phyloP scores from a whole-genome alignment of 53 echinoderm and acorn worm genomes.

The Pentamera pediparva region DNA sequence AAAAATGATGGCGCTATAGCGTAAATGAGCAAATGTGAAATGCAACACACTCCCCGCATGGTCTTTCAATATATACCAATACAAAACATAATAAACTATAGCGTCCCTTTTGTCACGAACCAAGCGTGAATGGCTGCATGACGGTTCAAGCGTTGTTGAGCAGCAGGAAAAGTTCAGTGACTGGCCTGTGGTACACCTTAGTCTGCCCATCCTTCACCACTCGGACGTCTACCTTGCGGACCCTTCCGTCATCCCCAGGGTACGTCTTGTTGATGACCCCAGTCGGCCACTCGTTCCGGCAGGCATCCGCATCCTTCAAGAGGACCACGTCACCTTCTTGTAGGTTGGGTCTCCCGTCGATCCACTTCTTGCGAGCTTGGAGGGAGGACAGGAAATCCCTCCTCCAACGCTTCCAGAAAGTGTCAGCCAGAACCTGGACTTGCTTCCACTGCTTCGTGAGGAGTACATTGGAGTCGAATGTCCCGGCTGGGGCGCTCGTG shows the following conservation, averaged over 20 bases:
- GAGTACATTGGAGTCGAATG: slow-evolving; percentile 10
- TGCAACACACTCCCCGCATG: slow-evolving; percentile 4
- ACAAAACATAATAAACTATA: background rate
- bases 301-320: slow-evolving; percentile 27
- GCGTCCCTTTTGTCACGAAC: background rate
- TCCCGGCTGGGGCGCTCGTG: background rate
- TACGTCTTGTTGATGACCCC: slow-evolving; percentile 26
- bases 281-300: slow-evolving; percentile 32
- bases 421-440: slow-evolving; percentile 41
- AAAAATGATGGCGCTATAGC: background rate
- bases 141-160: background rate
- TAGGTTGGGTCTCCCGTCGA: slow-evolving; percentile 20
- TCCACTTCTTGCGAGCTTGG: slow-evolving; percentile 23
- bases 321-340: slow-evolving; percentile 32
- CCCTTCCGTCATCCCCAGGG: slow-evolving; percentile 24
- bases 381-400: slow-evolving; percentile 2
- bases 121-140: background rate
- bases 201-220: background rate
- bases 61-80: background rate
- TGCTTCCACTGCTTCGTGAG: slow-evolving; percentile 40
- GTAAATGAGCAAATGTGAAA: background rate
- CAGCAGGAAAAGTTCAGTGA: slow-evolving; percentile 21
- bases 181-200: slow-evolving; percentile 16
- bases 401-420: slow-evolving; percentile 40
- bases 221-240: slow-evolving; percentile 31